Base-by-base conservation (phyloP, 1,140 invertebrate genomes). In the Akabosia matsudoensis region DNA sequence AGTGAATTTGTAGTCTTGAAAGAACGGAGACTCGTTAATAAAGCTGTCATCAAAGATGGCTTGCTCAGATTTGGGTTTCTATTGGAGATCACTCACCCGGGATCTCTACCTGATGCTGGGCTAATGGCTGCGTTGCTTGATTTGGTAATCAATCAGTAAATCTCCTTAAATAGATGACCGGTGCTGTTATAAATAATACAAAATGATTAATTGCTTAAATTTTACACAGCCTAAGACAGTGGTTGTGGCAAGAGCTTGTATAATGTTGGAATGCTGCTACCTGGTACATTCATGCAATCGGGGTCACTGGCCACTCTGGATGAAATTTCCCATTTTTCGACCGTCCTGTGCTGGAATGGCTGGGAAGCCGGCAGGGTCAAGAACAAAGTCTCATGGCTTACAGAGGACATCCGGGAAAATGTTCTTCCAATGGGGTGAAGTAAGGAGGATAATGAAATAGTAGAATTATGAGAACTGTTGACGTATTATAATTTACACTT, bases 211-310 rank as follows among this genome's bases (percentile, higher is more conserved):
- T n/a, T n/a, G n/a, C n/a, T n/a, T n/a, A n/a, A 77, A 77, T 74
- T 33, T 74, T 73, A 88, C 89, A 51, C 84, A 98, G 95, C 96
- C 93, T 0, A 89, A 97, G 85, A 94, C 97, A 28, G 95, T 97
- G 1, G 91, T 99, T 0, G 91, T 97, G 0, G 89, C 94, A 0
- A 86, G 96, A 83, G 97, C 97, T 18, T 90, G 93, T 0, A 88
- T 99, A 37, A 84, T 98, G 33, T 85, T 99, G 37, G 97, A 99
- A 85, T 98, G 97, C 85, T 92, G 95, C 2, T 92, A 97, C 85
- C 93, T 98, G 82, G 96, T 99, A 0, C 96, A 99, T 84, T 91
- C 92, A 74, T 99, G 97, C 84, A 99, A 99, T 83, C 94, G 95
- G 85, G 96, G 97, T 0, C 94, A 97, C 79, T 99, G 97, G 79